A percentile compares a stretch with the other conserved stretches of the same genome.
These are phyloP conservation scores for Chloropsis hardwickii DNA, from an alignment of 2,113 vertebrate species.

Conservation along the genomic window DNA sequence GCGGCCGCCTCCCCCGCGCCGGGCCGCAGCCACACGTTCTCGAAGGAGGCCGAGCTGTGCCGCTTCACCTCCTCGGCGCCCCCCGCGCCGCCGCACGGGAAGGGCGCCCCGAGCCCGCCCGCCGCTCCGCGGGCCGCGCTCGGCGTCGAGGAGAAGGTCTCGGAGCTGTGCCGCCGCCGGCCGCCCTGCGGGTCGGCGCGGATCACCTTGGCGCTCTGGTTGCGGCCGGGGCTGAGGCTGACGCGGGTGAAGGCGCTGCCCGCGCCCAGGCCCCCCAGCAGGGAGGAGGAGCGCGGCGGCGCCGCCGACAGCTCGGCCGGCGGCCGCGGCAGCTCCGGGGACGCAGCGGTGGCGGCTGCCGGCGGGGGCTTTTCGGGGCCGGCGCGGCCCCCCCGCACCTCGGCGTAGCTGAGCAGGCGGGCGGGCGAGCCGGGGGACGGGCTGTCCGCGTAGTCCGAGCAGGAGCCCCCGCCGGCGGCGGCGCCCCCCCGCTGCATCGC, in stretches of 20 bases:
- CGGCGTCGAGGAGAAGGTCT: constrained; percentile 81
- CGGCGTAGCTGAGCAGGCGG: not conserved
- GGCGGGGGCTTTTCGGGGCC: constrained; percentile 35
- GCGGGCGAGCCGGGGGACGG: not conserved
- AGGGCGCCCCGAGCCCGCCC: constrained; percentile 6
- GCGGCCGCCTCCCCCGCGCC: constrained; percentile 43
- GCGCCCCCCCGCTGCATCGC: constrained; percentile 67
- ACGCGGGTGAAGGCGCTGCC: constrained; percentile 79
- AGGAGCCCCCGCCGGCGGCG: not conserved
- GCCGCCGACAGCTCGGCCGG: constrained; percentile 22
- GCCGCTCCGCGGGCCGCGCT: constrained; percentile 38
- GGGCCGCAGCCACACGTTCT: constrained; percentile 84
- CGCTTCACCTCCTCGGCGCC: constrained; percentile 77
- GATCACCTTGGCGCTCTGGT: constrained; percentile 85
- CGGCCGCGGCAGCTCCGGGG: not conserved
- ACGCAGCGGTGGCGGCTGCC: not conserved
- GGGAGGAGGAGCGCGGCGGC: constrained; percentile 52
- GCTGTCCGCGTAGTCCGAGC: not conserved
- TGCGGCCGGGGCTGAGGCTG: constrained; percentile 73
- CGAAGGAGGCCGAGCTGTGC: constrained; percentile 86
- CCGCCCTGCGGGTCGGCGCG: constrained; percentile 82
- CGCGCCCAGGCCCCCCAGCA: constrained; percentile 61
- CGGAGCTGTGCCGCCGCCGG: constrained; percentile 82
- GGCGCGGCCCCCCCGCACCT: not conserved
- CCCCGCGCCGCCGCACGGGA: constrained; percentile 8